phyloP scores from a whole-genome alignment of 2,113 vertebrate species.

The Riparia riparia region DNA sequence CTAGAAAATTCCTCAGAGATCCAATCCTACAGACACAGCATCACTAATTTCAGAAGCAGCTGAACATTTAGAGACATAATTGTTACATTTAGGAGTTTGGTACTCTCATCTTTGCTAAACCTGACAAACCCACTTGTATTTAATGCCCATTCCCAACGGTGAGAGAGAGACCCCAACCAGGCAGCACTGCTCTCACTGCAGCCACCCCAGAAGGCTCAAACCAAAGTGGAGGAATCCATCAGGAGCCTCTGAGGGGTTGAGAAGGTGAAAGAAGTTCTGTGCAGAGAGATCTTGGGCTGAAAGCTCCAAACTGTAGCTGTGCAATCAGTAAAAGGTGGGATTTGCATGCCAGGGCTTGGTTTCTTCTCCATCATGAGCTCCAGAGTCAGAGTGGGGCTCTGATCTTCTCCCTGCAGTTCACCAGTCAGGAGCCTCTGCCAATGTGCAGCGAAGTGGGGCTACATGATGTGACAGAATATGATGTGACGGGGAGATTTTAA shows the following conservation, averaged over 20 bases:
- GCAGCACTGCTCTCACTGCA: background rate
- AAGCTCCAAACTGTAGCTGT: background rate
- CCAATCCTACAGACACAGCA: background rate
- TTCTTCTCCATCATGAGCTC: background rate
- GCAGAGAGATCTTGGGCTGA: background rate
- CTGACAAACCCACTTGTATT: background rate
- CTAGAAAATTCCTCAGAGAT: background rate
- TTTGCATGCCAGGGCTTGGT: background rate
- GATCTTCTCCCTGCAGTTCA: constrained; percentile 15
- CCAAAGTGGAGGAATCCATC: background rate
- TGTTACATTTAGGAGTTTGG: background rate
- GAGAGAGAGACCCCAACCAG: background rate
- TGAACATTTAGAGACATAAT: background rate
- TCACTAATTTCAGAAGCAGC: background rate
- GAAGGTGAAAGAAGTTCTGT: background rate
- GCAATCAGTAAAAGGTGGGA: background rate
- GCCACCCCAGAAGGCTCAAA: background rate
- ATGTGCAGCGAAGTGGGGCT: background rate
- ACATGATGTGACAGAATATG: constrained; percentile 44
- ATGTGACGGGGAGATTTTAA: constrained; percentile 48
- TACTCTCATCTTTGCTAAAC: background rate
- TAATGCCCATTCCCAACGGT: background rate
- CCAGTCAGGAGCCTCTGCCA: background rate
- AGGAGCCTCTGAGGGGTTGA: background rate
- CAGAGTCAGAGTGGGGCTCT: background rate